Evolutionary conservation across 2,797 vertebrate species (phyloP).

Genomic region (Botia kubotai): DNA sequence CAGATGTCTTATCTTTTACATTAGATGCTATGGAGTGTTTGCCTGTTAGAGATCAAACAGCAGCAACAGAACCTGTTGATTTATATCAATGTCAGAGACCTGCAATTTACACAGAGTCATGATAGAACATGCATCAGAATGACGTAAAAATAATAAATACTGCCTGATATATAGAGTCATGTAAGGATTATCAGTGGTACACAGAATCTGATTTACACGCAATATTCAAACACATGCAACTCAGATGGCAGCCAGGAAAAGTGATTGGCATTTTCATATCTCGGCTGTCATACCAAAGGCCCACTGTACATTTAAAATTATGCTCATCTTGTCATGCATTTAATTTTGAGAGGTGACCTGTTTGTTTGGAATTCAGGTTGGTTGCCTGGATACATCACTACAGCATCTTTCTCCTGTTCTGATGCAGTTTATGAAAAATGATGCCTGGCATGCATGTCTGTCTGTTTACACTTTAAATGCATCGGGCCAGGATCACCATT

Average conservation of each 20-base stretch:
- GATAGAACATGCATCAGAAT: not conserved
- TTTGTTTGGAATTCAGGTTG: not conserved
- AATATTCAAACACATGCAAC: slow-evolving; percentile 8
- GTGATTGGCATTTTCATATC: not conserved
- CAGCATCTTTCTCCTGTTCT: not conserved
- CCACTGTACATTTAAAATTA: not conserved
- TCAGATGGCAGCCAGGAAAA: not conserved
- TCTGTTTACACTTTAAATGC: slow-evolving; percentile 30
- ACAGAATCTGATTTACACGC: not conserved
- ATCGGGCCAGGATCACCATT: slow-evolving; percentile 59
- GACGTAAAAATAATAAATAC: not conserved
- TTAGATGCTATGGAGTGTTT: not conserved
- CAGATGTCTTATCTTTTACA: not conserved
- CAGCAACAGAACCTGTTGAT: not conserved
- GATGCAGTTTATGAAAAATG: not conserved
- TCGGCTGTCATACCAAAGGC: not conserved
- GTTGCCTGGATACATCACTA: not conserved
- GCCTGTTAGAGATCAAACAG: not conserved
- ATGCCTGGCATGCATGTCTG: not conserved
- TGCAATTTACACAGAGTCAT: not conserved
- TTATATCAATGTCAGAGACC: not conserved
- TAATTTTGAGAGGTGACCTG: not conserved
- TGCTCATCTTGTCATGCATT: not conserved
- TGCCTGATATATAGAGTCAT: not conserved
- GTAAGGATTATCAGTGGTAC: not conserved